Percentiles rank a stretch among this genome's conserved stretches.
Evolutionary conservation across 1,140 invertebrate species (phyloP).

Genomic region (Steinernema khuongi): DNA sequence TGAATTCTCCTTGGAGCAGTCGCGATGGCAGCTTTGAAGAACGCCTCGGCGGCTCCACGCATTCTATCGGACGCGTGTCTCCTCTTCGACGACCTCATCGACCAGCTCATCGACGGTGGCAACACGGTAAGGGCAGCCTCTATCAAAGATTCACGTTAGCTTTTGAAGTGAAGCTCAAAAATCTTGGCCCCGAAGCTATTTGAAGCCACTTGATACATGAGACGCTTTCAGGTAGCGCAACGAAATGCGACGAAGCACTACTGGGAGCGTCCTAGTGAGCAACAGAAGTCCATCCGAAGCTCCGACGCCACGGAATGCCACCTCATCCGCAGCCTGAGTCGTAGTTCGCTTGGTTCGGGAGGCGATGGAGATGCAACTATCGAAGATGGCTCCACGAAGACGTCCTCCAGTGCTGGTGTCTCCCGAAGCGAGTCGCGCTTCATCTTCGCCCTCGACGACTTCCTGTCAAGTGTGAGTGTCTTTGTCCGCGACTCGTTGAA

Average conservation of each 20-base stretch:
- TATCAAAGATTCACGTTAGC: too few species aligned
- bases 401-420: background rate
- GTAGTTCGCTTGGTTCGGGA: background rate
- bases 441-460: background rate
- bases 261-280: background rate
- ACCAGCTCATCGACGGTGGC: background rate
- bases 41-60: background rate
- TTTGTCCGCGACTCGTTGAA: too few species aligned
- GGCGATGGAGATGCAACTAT: background rate
- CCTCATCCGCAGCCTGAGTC: too few species aligned
- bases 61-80: background rate
- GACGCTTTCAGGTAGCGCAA: background rate
- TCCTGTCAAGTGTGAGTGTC: too few species aligned
- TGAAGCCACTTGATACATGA: too few species aligned
- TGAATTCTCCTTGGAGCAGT: too few species aligned
- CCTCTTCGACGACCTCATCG: constrained; percentile 12
- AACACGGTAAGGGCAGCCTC: constrained; percentile 2
- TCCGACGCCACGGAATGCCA: background rate
- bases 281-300: background rate
- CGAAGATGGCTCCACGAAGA: background rate
- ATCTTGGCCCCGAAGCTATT: too few species aligned
- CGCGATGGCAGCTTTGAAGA: background rate
- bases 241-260: background rate
- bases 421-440: background rate
- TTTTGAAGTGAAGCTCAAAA: too few species aligned